Base-by-base conservation (phyloP, 2,113 vertebrate species). In the Hiodon alosoides region DNA sequence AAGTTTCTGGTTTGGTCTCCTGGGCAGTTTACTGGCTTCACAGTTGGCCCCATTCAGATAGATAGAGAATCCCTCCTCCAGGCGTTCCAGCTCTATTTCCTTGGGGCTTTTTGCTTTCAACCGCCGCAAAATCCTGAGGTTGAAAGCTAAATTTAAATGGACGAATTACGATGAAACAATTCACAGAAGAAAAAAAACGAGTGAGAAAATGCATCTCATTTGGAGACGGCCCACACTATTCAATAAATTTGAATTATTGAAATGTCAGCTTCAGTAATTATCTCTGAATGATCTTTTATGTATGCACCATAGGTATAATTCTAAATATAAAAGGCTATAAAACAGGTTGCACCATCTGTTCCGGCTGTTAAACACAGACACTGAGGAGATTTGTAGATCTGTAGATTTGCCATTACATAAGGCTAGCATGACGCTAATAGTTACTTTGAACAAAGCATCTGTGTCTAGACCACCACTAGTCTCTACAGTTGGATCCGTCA, bases 1-100 rank as follows among this genome's bases (percentile, higher is more conserved):
- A 69, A 55, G 67, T 9, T 67, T 77, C 0, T 80, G 84, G 51
- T 8, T 11, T 5, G 58, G 69, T 81, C 81, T 90, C 80, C 83
- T 90, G 46, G 53, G 77, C 46, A 82, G 70, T 0, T 83, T 89
- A 75, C 77, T 89, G 69, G 81, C 79, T 71, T 93, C 92, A 0
- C 94, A 92, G 79, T 98, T 95, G 68, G 96, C 96, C 69, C 97
- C 97, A 3, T 98, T 98, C 77, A 98, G 83, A n/a, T 98, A 98
- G 66, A 96, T 88, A 4, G 92, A 95, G 89, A 99, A 99, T 3
- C 96, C 96, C 76, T 95, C 91, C 59, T 99, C 96, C 61, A 98
- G 66, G 71, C 88, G 87, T 80, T 98, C 93, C 85, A 98, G 81
- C 68, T 90, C 91, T 60, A 92, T 78, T 69, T 96, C 91, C 74